These are phyloP conservation scores for Meliscaeva auricollis DNA, from an alignment of 2,888 invertebrate genomes.

Conservation along the genomic window DNA sequence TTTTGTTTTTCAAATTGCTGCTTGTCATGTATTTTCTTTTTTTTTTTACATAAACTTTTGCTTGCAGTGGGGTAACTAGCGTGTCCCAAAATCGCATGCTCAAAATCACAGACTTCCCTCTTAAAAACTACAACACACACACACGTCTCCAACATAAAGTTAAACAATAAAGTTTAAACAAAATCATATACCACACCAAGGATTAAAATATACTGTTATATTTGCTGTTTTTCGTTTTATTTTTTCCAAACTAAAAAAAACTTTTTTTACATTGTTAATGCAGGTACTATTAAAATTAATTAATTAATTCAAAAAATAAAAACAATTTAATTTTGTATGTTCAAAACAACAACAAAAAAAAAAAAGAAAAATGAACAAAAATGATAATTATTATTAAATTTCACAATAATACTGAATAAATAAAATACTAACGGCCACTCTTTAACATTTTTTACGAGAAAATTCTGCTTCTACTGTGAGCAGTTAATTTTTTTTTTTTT, in stretches of 20 bases:
- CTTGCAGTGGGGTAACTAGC: constrained; percentile 94
- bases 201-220: constrained; percentile 38
- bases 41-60: constrained; percentile 80
- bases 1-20: constrained; percentile 78
- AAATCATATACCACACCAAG: constrained; percentile 48
- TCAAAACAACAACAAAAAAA: constrained; percentile 9
- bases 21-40: constrained; percentile 78
- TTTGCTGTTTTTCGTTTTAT: constrained; percentile 32
- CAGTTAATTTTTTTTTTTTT: constrained; percentile 66
- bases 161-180: constrained; percentile 61
- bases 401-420: constrained; percentile 59
- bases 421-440: constrained; percentile 77
- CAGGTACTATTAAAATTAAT: constrained; percentile 30
- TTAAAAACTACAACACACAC: constrained; percentile 57
- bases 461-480: constrained; percentile 75
- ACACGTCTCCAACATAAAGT: constrained; percentile 66
- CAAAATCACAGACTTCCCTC: constrained; percentile 79
- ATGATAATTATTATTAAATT: constrained; percentile 39
- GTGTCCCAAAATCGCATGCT: constrained; percentile 94
- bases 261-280: constrained; percentile 45
- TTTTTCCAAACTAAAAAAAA: constrained; percentile 49
- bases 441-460: constrained; percentile 67
- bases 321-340: constrained; percentile 24
- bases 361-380: constrained; percentile 35
- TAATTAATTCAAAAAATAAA: constrained; percentile 5